Base-by-base conservation (phyloP, 2,113 vertebrate genomes). In the Narcine bancroftii region DNA sequence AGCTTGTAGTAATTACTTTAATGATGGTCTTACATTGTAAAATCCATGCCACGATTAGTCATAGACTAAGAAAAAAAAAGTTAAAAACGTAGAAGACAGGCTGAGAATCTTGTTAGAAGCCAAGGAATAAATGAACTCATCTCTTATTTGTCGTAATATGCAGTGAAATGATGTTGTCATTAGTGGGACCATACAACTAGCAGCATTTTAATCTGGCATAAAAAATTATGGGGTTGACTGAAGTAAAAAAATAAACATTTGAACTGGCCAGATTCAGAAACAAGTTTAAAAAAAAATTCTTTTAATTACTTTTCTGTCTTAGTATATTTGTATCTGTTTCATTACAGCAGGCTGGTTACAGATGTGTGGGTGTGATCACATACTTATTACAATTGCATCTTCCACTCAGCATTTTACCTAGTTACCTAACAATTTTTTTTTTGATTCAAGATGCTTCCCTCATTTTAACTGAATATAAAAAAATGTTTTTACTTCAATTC, bases 1-100 rank as follows among this genome's bases (percentile, higher is more conserved):
- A 94, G 95, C 94, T 96, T 93, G 56, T 94, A 95, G 93, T 95
- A 94, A 95, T 96, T 96, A 94, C 93, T 95, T 96, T 96, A 96
- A 95, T 96, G 94, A 96, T 96, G 94, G 92, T 94, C 95, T 93
- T 95, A 72, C 92, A 87, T 95, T 95, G 92, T 93, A 95, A 95
- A 94, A 92, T 42, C 33, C 45, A 93, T 93, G 92, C 92, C 47
- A 60, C 53, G 33, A 94, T 94, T 94, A 95, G 92, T 94, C 93
- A 89, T 94, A 95, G 94, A 93, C 95, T 93, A 93, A 95, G 94
- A 89, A 94, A 94, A 94, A 94, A 94, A 93, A 95, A 93, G 5
- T 93, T 95, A 94, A 6, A 13, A 95, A 93, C 45, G 93, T 92
- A 95, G 89, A 94, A 93, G 92, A 92, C 93, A 93, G 93, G 56